phyloP scores from a whole-genome alignment of 2,888 invertebrate genomes.

The Nezara viridula region DNA sequence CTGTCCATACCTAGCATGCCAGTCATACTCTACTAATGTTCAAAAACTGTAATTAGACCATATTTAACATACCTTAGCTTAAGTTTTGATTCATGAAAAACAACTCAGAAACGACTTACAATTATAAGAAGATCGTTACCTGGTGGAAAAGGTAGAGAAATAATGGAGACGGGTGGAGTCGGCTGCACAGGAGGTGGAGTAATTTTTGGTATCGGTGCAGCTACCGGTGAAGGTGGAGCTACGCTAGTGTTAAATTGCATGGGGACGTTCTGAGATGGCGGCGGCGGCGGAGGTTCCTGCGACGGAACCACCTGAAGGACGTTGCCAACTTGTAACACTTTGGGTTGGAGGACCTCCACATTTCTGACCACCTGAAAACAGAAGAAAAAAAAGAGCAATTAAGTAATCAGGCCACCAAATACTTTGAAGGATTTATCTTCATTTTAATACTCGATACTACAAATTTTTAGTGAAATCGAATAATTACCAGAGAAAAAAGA shows the following conservation, averaged over 20 bases:
- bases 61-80: too few relatives aligned
- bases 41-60: too few relatives aligned
- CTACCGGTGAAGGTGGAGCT: neutral
- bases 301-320: slow-evolving; percentile 74
- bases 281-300: slow-evolving; percentile 22
- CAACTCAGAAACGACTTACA: too few relatives aligned
- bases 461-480: too few relatives aligned
- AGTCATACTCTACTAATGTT: too few relatives aligned
- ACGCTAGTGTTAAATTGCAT: neutral
- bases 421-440: too few relatives aligned
- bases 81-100: too few relatives aligned
- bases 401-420: too few relatives aligned
- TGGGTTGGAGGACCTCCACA: slow-evolving; percentile 64
- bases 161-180: slow-evolving; percentile 16
- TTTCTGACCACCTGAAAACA: neutral
- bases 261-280: slow-evolving; percentile 14
- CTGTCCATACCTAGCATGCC: too few relatives aligned
- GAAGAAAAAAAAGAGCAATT: neutral
- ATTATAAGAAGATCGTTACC: slow-evolving; percentile 32
- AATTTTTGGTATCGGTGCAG: neutral
- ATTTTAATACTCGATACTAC: too few relatives aligned
- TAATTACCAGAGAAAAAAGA: too few relatives aligned
- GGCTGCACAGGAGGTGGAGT: slow-evolving; percentile 18
- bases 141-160: slow-evolving; percentile 60
- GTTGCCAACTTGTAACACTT: slow-evolving; percentile 73